Evolutionary conservation across 2,888 invertebrate genomes (phyloP), one percentile per base, ranked within the genome.

Genomic region (Amblyjoppa fuscipennis): DNA sequence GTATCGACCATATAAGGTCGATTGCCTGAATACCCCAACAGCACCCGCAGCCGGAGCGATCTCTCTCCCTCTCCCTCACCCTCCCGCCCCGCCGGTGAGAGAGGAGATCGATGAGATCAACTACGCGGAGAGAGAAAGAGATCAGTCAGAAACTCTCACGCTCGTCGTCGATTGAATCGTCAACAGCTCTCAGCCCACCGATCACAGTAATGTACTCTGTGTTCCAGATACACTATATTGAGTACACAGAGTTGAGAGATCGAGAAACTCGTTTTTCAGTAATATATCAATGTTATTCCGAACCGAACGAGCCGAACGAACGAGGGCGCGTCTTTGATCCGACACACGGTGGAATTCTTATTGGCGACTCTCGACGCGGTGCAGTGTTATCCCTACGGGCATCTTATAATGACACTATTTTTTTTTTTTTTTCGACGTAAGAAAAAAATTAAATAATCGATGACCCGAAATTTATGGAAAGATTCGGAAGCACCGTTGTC

Each of bases 121-220:
- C 51, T 34, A 25, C 25, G 41, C 34, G 73, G 59, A 31, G 34
- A 64, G 73, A 20, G 20, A 13, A 34, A 34, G 71, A 34, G 71
- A 53, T 7, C 41, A 51, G 59, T 59, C 74, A 34, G 74, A 81
- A 81, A 75, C 74, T 81, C 81, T 74, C 81, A 81, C 81, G 81
- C 68, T 81, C 81, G 56, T 81, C 59, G 81, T 61, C 69, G 81
- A 81, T 81, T 81, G 81, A 81, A 74, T 74, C 81, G 81, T 81
- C 81, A 81, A 81, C 73, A 41, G 70, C 70, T 79, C 49, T 79
- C 59, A 79, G 49, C 49, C 38, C 53, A 64, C 68, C 71, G 64
- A 80, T 80, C 80, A 80, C 66, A 25, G 80, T 64, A 80, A 80
- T 80, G 80, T 73, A 80, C 73, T 73, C 66, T 25, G 64, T 66